Evolutionary conservation across 2,797 vertebrate species (phyloP), one percentile per base, ranked within the genome.

Genomic region (Silurus lanzhouensis): DNA sequence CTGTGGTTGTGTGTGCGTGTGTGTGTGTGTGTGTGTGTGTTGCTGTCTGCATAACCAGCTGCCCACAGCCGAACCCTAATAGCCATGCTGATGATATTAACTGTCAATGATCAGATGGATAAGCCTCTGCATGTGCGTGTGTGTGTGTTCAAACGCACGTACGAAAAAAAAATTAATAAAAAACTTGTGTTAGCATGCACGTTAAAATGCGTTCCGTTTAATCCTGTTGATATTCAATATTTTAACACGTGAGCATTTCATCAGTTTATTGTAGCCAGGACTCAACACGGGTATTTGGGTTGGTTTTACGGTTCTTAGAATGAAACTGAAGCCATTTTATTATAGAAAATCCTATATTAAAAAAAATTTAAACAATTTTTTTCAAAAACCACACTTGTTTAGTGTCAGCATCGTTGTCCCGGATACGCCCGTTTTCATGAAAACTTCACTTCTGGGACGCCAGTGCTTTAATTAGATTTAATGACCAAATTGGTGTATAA

Each of bases 31-130:
- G 83, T 27, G 55, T 57, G 13, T 67, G 83, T 58, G 80, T 57
- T 14, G 67, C 10, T 72, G 68, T 71, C 12, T 44, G 22, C 9
- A 19, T 44, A 68, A 38, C 55, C 66, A 70, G 83, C 66, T 84
- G 66, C 15, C 17, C 20, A 27, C 14, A 60, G n/a, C 25, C 0
- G 8, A 64, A 25, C 60, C 25, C 55, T n/a, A 46, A 64, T n/a
- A 66, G 61, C 52, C 20, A 81, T 38, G 66, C 78, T 74, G 68
- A 75, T 81, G 70, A 46, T 85, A 81, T 85, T 68, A 72, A 57
- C 72, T 19, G 27, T 77, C 22, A 52, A 44, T 1, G 38, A 79
- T 60, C 20, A 79, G 68, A 74, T 27, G 20, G 58, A 85, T 64
- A 58, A 71, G 38, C 22, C 22, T 38, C 44, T n/a, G 22, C 5